These are phyloP conservation scores for Didymodactylos carnosus DNA, from an alignment of 2,888 invertebrate genomes.

Conservation along the genomic window DNA sequence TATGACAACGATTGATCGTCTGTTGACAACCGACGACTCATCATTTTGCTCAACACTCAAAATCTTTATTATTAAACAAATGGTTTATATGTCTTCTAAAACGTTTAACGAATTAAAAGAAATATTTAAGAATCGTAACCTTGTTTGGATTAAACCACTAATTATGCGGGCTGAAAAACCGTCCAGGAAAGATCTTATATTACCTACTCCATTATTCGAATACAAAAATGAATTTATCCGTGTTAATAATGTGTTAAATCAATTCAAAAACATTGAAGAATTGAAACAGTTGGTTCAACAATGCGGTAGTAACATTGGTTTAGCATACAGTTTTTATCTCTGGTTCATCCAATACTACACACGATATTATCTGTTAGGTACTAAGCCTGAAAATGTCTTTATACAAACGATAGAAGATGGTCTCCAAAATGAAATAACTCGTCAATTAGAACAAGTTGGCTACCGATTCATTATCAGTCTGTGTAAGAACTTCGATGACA, in stretches of 20 bases:
- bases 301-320: background rate
- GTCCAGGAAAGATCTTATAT: background rate
- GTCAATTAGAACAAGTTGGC: background rate
- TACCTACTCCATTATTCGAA: background rate
- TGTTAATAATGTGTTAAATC: background rate
- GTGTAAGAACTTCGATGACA: background rate
- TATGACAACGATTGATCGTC: background rate
- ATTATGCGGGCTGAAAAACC: background rate
- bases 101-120: background rate
- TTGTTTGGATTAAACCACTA: background rate
- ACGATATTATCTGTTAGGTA: background rate
- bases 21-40: background rate
- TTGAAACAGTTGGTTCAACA: background rate
- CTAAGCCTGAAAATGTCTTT: background rate
- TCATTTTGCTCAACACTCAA: background rate
- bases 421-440: background rate
- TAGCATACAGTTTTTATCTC: background rate
- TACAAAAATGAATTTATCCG: background rate
- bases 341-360: background rate
- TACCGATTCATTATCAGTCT: background rate
- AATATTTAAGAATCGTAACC: background rate
- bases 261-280: background rate
- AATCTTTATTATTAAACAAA: background rate
- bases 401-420: background rate
- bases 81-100: background rate